Conservation (phyloP, 2,797 vertebrate species). For the Poeciliopsis infans region DNA sequence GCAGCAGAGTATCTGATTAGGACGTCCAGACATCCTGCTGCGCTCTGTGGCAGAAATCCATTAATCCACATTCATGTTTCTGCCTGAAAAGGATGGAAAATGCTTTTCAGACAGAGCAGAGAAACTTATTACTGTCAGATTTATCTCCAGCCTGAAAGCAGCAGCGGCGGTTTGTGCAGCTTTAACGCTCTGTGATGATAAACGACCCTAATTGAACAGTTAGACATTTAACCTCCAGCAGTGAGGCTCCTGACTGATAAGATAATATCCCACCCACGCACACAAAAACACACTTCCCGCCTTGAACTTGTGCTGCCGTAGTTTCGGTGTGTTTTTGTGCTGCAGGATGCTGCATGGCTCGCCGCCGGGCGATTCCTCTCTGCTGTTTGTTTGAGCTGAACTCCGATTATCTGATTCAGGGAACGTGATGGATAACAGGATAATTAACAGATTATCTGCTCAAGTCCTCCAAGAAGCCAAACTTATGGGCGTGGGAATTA, state of each 20-base stretch:
- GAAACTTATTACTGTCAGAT: background rate
- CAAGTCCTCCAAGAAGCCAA: background rate
- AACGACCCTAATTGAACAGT: slow-evolving; percentile 42
- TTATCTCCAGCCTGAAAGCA: background rate
- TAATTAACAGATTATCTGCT: slow-evolving; percentile 6
- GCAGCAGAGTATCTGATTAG: background rate
- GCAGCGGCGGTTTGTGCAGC: background rate
- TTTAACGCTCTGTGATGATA: slow-evolving; percentile 16
- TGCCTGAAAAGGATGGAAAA: background rate
- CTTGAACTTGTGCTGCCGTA: slow-evolving; percentile 8
- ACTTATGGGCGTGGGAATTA: background rate
- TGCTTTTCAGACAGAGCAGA: background rate
- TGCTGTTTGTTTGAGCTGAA: slow-evolving; percentile 39
- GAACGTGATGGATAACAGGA: slow-evolving; percentile 15
- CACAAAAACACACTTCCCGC: background rate
- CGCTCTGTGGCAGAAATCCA: background rate
- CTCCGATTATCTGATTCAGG: slow-evolving; percentile 34
- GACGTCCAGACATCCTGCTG: background rate
- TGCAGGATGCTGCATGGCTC: slow-evolving; percentile 15
- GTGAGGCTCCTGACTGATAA: slow-evolving; percentile 4
- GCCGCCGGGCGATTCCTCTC: slow-evolving; percentile 16
- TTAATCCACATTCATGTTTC: slow-evolving; percentile 3
- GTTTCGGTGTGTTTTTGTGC: slow-evolving; percentile 29
- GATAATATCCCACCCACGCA: slow-evolving; percentile 29
- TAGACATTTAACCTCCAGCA: slow-evolving; percentile 23